phyloP scores from a whole-genome alignment of 2,797 vertebrate genomes.

The Pipistrellus pygmaeus region DNA sequence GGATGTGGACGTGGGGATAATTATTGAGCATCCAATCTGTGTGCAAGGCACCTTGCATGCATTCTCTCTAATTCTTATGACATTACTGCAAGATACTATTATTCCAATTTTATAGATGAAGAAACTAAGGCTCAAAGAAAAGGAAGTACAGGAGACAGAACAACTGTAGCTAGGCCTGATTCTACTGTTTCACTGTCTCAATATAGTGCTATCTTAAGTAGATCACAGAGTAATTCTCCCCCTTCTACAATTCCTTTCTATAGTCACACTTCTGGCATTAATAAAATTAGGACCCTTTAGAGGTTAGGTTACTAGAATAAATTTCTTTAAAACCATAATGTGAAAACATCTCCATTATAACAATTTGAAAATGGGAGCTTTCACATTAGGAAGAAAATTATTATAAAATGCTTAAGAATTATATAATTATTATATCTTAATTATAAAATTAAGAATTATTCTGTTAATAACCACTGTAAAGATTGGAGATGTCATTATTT shows the following conservation, averaged over 20 bases:
- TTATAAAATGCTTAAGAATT: neutral
- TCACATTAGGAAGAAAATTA: neutral
- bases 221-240: neutral
- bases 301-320: slow-evolving; percentile 47
- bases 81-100: neutral
- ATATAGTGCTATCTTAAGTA: neutral
- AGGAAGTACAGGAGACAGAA: neutral
- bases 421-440: too few species aligned
- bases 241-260: neutral
- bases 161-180: neutral
- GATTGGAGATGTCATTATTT: slow-evolving; percentile 1
- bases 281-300: slow-evolving; percentile 12
- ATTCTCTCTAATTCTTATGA: neutral
- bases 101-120: neutral
- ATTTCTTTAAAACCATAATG: slow-evolving; percentile 51
- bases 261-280: neutral
- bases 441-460: neutral
- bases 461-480: neutral
- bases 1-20: neutral
- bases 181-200: neutral
- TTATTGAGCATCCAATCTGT: neutral
- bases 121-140: slow-evolving; percentile 19
- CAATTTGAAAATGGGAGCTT: slow-evolving; percentile 21
- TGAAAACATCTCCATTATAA: slow-evolving; percentile 36
- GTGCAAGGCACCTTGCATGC: neutral